A percentile compares a stretch with the other conserved stretches of the same genome.
Evolutionary conservation across 2,113 vertebrate species (phyloP).

Genomic region (Agelaius tricolor): DNA sequence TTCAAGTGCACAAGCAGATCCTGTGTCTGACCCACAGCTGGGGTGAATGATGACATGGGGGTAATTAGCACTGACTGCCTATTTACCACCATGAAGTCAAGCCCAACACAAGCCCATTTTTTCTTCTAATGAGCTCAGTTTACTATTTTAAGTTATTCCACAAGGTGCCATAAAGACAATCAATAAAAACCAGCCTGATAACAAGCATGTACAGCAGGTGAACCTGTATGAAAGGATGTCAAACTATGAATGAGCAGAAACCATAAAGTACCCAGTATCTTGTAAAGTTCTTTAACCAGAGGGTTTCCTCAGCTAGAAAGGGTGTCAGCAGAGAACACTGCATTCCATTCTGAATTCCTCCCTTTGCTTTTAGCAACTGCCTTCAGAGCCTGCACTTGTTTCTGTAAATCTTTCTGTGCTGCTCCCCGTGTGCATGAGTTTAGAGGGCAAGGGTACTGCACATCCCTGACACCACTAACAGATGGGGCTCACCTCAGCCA

Average conservation of each 20-base stretch:
- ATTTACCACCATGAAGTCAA: neutral
- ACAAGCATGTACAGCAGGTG: neutral
- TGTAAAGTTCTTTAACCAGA: neutral
- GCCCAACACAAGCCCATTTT: neutral
- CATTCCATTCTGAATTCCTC: neutral
- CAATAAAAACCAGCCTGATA: neutral
- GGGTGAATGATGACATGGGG: neutral
- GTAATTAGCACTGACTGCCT: neutral
- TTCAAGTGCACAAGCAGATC: neutral
- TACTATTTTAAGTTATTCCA: neutral
- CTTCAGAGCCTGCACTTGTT: neutral
- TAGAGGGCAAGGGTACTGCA: neutral
- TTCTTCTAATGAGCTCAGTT: neutral
- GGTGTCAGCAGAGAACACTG: neutral
- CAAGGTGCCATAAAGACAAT: neutral
- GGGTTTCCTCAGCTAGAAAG: neutral
- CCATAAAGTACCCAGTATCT: neutral
- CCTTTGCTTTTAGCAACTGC: neutral
- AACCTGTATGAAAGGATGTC: neutral
- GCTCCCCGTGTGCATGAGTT: neutral
- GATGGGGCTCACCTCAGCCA: slow-evolving; percentile 29
- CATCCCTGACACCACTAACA: neutral
- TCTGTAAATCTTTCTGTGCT: neutral
- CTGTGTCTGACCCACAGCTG: neutral
- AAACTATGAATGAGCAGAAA: neutral